phyloP scores from a whole-genome alignment of 2,113 vertebrate genomes.

The Boulengeromyrus knoepffleri region DNA sequence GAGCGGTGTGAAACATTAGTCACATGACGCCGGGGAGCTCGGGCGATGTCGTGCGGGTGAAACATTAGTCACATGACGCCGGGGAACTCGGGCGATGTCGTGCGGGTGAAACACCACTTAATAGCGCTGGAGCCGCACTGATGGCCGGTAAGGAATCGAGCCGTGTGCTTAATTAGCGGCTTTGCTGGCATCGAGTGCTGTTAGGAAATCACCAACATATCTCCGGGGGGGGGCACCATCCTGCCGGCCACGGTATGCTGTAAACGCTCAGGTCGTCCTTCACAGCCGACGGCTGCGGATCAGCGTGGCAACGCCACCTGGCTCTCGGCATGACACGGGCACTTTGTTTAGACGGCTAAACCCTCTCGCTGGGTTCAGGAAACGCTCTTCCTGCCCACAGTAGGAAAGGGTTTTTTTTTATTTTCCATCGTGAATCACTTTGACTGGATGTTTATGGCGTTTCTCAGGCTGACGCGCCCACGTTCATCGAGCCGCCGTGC shows the following conservation, averaged over 20 bases:
- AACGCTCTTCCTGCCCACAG: background rate
- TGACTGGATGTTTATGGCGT: background rate
- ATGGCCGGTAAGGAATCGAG: background rate
- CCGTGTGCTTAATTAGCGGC: background rate
- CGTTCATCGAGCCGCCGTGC: background rate
- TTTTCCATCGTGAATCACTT: background rate
- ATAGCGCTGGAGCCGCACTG: background rate
- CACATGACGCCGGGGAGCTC: background rate
- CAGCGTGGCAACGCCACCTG: background rate
- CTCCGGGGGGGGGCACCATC: background rate
- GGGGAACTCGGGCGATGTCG: background rate
- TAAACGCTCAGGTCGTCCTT: background rate
- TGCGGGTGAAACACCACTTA: background rate
- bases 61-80: background rate
- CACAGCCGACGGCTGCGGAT: background rate
- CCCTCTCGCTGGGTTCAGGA: background rate
- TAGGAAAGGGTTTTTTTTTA: background rate
- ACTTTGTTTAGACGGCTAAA: background rate
- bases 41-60: background rate
- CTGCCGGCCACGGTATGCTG: background rate
- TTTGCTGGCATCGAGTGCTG: background rate
- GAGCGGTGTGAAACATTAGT: background rate
- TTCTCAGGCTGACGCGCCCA: background rate
- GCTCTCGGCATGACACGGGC: background rate
- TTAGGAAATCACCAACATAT: background rate